Base-by-base conservation (phyloP, 2,113 vertebrate species). In the Microcebus griseorufus region DNA sequence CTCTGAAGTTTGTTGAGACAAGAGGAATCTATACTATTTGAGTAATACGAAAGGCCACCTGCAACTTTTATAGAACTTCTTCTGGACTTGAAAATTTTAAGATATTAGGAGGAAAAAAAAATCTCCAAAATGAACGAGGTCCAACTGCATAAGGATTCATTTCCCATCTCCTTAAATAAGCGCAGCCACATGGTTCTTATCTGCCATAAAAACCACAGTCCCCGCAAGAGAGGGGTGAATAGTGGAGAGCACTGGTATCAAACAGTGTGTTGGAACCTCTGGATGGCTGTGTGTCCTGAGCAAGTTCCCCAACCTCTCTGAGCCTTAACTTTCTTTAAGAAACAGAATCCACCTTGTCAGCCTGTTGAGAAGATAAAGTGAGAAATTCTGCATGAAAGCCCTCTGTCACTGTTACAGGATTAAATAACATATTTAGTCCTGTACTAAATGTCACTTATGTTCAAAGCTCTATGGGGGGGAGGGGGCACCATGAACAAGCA, bases 81-180 rank as follows among this genome's bases (percentile, higher is more conserved):
- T 88, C 51, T n/a, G n/a, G 51, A 92, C 65, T 73, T 48, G 37
- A 92, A 89, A 73, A 94, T n/a, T 48, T 82, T 83, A 82, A 95
- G 48, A 85, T 10, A 34, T 34, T n/a, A n/a, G 65, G 58, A 75
- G 79, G 11, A 58, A 64, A 76, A 76, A 76, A 39, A 83, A 73
- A 37, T 37, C 53, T 67, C 51, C 9, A 65, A 73, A 48, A 87
- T 11, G 29, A 96, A 88, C 12, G 0, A 18, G n/a, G 73, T 83
- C 90, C 69, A 91, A 91, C 11, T 22, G 25, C 55, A 70, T 53
- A 39, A 76, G 67, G 88, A 85, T 17, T 86, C 82, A 62, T 65
- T 94, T 96, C 92, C 72, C 58, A 76, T 81, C 65, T 95, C 76
- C 79, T 39, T 79, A 95, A 88, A 72, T 83, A 92, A 94, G 70